These are phyloP conservation scores for Nothocercus nigrocapillus DNA, from an alignment of 2,113 vertebrate species.

Conservation along the genomic window DNA sequence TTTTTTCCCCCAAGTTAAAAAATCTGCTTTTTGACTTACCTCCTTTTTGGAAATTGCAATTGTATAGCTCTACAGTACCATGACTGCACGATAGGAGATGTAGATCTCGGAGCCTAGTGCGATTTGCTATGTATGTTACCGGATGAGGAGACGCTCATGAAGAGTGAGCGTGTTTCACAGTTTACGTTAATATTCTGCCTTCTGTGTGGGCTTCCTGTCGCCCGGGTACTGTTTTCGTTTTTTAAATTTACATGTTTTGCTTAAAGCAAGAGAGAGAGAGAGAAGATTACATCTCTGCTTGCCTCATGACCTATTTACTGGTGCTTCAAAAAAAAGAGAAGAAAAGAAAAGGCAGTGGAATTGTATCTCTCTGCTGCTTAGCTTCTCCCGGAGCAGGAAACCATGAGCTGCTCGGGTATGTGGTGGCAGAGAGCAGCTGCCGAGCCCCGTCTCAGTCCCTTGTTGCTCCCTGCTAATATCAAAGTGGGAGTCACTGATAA, in stretches of 20 bases:
- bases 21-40: not conserved
- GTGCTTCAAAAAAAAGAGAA: not conserved
- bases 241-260: not conserved
- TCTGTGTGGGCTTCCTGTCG: not conserved
- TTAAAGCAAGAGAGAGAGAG: not conserved
- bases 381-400: not conserved
- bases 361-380: not conserved
- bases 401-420: not conserved
- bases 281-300: not conserved
- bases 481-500: not conserved
- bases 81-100: not conserved
- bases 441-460: not conserved
- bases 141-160: not conserved
- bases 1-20: not conserved
- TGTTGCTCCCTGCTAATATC: not conserved
- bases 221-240: not conserved
- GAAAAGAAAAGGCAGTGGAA: not conserved
- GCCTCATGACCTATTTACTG: not conserved
- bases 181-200: not conserved
- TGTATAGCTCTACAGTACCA: not conserved
- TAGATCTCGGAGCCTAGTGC: not conserved
- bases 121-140: accelerated
- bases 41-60: not conserved
- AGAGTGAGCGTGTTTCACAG: not conserved
- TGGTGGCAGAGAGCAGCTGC: not conserved